Evolutionary conservation across 2,888 invertebrate genomes (phyloP), one percentile per base, ranked within the genome.

Genomic region (Eudasyphora cyanicolor): DNA sequence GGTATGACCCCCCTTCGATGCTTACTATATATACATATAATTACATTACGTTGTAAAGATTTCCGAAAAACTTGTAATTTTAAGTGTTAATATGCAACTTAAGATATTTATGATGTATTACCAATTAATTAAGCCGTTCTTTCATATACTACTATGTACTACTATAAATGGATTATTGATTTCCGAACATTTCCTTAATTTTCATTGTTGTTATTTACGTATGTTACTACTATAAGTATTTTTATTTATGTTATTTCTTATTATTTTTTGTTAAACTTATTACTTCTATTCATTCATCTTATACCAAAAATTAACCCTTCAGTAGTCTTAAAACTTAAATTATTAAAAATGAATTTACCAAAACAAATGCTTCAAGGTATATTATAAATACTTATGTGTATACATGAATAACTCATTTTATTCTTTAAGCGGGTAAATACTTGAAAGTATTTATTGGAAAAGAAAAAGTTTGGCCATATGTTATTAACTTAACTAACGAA

Each of bases 251-350:
- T 38, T 32, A 42, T 29, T 76, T 45, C 2, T 57, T 57, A 24
- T 57, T 6, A 10, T n/a, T 42, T 70, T 60, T 60, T 71, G 49
- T 45, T 67, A 19, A 45, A 10, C 49, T 27, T 75, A 4, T 45
- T 62, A 77, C 67, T 57, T 71, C 29, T 51, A 8, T 51, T 76
- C 32, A 19, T 74, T 75, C 4, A 17, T 54, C 51, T 57, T 27
- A 76, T 80, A 75, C 77, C 83, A 80, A 83, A 83, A 77, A 75
- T 49, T 10, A 32, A n/a, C 35, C 35, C 35, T 38, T 35, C 35
- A 45, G 19, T 76, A 82, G 82, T 57, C 27, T 67, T 75, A 64
- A 21, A 78, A 69, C n/a, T 38, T 76, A 71, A 76, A 75, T 76
- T 79, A 71, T 42, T 49, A 69, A 70, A 67, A 10, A 21, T 57